Evolutionary conservation across 2,113 vertebrate genomes (phyloP).

Genomic region (Colistium nudipinnis): DNA sequence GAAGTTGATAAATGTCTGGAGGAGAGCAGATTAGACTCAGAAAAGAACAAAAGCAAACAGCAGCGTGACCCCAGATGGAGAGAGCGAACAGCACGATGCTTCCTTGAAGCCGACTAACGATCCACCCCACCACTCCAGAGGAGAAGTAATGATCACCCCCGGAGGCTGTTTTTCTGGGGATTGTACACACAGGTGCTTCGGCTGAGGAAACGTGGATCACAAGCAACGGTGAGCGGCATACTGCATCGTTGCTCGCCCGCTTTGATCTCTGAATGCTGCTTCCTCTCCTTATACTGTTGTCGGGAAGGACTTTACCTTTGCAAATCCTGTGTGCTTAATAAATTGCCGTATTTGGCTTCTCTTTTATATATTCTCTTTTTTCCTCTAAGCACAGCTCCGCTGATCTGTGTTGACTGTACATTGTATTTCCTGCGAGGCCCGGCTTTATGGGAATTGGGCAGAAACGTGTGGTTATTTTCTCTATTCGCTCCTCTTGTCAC

Average conservation of each 20-base stretch:
- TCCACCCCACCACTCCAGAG: slow-evolving; percentile 59
- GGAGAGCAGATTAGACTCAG: slow-evolving; percentile 55
- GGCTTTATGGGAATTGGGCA: slow-evolving; percentile 33
- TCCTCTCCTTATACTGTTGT: slow-evolving; percentile 43
- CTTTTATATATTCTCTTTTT: too few species aligned
- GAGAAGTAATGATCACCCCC: slow-evolving; percentile 71
- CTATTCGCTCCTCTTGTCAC: not conserved
- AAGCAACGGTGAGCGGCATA: slow-evolving; percentile 43
- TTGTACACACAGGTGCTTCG: slow-evolving; percentile 67
- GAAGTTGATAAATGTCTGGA: slow-evolving; percentile 56
- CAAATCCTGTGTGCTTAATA: slow-evolving; percentile 60
- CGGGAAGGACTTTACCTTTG: slow-evolving; percentile 59
- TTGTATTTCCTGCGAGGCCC: slow-evolving; percentile 20
- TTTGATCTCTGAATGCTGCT: slow-evolving; percentile 71
- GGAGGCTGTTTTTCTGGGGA: slow-evolving; percentile 61
- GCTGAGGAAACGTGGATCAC: slow-evolving; percentile 55
- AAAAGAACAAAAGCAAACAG: slow-evolving; percentile 64
- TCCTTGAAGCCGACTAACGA: slow-evolving; percentile 70
- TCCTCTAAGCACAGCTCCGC: not conserved
- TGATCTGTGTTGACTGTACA: slow-evolving; percentile 14
- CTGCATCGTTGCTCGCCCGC: slow-evolving; percentile 46
- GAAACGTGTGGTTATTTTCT: not conserved
- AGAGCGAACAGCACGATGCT: slow-evolving; percentile 55
- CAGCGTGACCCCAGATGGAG: slow-evolving; percentile 55
- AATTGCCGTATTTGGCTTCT: slow-evolving; percentile 43